phyloP scores from a whole-genome alignment of 2,888 invertebrate genomes.

The Ophion slaviceki region DNA sequence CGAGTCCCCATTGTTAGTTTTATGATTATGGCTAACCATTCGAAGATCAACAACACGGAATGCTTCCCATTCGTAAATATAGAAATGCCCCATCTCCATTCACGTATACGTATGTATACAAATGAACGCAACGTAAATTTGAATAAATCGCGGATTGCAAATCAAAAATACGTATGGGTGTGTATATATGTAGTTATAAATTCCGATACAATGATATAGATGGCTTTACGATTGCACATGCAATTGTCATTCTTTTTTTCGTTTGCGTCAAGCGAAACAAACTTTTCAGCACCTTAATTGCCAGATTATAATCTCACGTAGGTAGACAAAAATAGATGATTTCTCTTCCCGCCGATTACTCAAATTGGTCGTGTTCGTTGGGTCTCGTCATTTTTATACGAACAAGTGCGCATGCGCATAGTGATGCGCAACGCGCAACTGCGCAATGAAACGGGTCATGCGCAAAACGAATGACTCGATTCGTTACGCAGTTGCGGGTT shows the following conservation, averaged over 20 bases:
- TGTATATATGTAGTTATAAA: not conserved
- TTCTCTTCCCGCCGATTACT: not conserved
- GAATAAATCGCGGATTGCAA: slow-evolving; percentile 9
- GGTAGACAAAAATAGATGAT: not conserved
- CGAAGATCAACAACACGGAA: slow-evolving; percentile 49
- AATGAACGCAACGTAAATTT: slow-evolving; percentile 9
- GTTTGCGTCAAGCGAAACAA: not conserved
- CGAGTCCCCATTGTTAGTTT: slow-evolving; percentile 72
- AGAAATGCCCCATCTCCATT: slow-evolving; percentile 34
- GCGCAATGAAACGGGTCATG: no score
- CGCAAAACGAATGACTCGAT: no score
- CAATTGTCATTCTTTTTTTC: not conserved
- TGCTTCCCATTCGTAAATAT: slow-evolving; percentile 50
- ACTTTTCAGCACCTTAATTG: no score
- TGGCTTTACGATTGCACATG: not conserved
- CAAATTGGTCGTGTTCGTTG: not conserved
- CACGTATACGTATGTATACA: not conserved
- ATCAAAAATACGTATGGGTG: not conserved
- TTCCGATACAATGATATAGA: not conserved
- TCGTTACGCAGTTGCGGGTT: no score
- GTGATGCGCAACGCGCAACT: no score
- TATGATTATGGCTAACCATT: slow-evolving; percentile 76
- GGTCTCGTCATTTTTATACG: no score
- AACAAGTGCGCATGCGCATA: not conserved
- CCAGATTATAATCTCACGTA: not conserved